Base-by-base conservation (phyloP, 2,888 invertebrate species). In the Bursaphelenchus okinawaensis region DNA sequence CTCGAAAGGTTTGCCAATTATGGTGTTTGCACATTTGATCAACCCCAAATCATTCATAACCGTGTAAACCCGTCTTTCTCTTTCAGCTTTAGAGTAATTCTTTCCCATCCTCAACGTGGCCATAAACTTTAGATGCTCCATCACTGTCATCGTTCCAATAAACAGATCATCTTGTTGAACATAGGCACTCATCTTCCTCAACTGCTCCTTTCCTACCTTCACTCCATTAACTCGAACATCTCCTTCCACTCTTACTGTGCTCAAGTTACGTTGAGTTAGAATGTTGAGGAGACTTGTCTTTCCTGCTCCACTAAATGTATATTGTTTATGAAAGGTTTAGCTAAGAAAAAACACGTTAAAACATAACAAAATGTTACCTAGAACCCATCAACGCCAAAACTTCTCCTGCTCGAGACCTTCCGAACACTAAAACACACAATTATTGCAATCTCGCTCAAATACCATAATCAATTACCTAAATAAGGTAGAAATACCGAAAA, bases 131-230 rank as follows among this genome's bases (percentile, higher is more conserved):
- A 93, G 88, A 81, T 93, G 93, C 83, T 93, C 93, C 70, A 87
- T 85, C 24, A 92, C 92, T 0, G 92, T 92, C 68, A 93, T 87
- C 51, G 90, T 88, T 3, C 90, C 90, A 7, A 91, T 89, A 78
- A 93, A 93, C 56, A 93, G 85, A 80, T 93, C 93, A 70, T 93
- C 91, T 83, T 93, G 93, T 75, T 92, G 91, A 86, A 93, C 91
- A 84, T 89, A 93, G 0, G 92, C 93, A 75, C 90, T 90, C 68
- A 91, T 64, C 24, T 57, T 63, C 19, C 66, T 29, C n/a, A 66
- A n/a, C 23, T 22, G 54, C 31, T 57, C 27, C 27, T 55, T 7
- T 69, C 70, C 7, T 73, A 72, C 60, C 66, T 68, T 7, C 69
- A 68, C 7, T 71, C 77, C 67, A 50, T 59, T 59, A 9, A 59